These are phyloP conservation scores for Campylorhamphus procurvoides DNA, from an alignment of 2,113 vertebrate genomes.

Conservation along the genomic window DNA sequence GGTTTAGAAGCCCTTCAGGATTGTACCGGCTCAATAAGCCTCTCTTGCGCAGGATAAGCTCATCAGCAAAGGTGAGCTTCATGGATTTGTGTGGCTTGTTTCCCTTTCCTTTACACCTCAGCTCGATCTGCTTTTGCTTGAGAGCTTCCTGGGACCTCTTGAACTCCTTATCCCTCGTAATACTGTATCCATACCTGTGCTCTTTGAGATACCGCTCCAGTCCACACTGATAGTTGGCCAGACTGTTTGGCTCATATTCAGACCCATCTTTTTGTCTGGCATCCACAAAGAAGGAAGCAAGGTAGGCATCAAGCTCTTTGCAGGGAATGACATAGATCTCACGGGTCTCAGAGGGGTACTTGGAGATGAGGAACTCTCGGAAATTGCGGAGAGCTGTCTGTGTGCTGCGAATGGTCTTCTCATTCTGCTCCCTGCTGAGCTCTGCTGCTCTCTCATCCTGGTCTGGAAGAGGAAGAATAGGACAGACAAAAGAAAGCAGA, in stretches of 20 bases:
- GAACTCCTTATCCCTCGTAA: constrained; percentile 86
- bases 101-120: constrained; percentile 85
- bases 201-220: constrained; percentile 86
- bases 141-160: constrained; percentile 85
- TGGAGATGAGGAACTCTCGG: constrained; percentile 85
- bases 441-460: constrained; percentile 83
- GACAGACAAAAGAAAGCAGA: constrained; percentile 45
- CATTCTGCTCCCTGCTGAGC: constrained; percentile 85
- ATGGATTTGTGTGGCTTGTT: constrained; percentile 89
- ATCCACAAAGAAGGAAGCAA: constrained; percentile 87
- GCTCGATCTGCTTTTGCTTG: constrained; percentile 84
- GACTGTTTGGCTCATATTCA: constrained; percentile 86
- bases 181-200: constrained; percentile 84
- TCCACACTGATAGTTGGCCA: constrained; percentile 88
- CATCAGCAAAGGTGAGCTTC: constrained; percentile 87
- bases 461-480: constrained; percentile 73
- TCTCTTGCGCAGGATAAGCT: constrained; percentile 84
- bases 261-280: constrained; percentile 88
- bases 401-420: constrained; percentile 87
- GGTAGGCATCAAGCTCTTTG: constrained; percentile 83
- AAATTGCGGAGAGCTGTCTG: constrained; percentile 87
- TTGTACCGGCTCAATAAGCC: constrained; percentile 84
- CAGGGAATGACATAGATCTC: constrained; percentile 86
- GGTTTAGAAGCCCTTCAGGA: constrained; percentile 83
- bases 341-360: constrained; percentile 82